Evolutionary conservation across 2,797 vertebrate species (phyloP).

Genomic region (Jordanella pulchra): DNA sequence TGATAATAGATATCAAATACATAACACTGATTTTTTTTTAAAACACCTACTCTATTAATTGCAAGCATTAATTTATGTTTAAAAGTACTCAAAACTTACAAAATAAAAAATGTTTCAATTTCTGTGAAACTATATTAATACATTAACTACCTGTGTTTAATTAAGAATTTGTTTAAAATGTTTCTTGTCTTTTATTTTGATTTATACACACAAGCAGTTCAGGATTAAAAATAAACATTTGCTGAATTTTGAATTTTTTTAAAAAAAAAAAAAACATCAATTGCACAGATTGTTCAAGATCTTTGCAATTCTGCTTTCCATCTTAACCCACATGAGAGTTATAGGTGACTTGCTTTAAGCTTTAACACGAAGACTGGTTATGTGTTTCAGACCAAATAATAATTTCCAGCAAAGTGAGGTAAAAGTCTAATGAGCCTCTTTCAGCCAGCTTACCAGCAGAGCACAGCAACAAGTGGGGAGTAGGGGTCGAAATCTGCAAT

Average conservation of each 20-base stretch:
- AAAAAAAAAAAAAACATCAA: not conserved
- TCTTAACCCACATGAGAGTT: not conserved
- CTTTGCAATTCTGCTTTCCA: not conserved
- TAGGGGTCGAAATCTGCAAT: not conserved
- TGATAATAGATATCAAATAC: constrained; percentile 37
- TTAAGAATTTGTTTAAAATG: not conserved
- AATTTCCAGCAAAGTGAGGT: not conserved
- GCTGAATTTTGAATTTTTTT: not conserved
- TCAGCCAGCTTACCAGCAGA: not conserved
- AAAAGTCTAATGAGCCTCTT: not conserved
- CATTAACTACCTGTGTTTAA: not conserved
- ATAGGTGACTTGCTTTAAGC: not conserved
- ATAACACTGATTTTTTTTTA: constrained; percentile 15
- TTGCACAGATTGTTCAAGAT: not conserved
- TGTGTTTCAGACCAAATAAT: not conserved
- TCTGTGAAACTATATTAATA: not conserved
- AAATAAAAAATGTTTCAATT: not conserved
- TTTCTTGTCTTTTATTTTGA: not conserved
- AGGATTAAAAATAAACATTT: not conserved
- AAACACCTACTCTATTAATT: constrained; percentile 23
- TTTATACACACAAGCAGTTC: too few relatives aligned
- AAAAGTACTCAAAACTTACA: not conserved
- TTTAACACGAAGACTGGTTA: not conserved
- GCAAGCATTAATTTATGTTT: not conserved
- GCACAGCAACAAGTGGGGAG: not conserved